These are phyloP conservation scores for Zeus faber DNA, from an alignment of 2,113 vertebrate genomes.

Conservation along the genomic window DNA sequence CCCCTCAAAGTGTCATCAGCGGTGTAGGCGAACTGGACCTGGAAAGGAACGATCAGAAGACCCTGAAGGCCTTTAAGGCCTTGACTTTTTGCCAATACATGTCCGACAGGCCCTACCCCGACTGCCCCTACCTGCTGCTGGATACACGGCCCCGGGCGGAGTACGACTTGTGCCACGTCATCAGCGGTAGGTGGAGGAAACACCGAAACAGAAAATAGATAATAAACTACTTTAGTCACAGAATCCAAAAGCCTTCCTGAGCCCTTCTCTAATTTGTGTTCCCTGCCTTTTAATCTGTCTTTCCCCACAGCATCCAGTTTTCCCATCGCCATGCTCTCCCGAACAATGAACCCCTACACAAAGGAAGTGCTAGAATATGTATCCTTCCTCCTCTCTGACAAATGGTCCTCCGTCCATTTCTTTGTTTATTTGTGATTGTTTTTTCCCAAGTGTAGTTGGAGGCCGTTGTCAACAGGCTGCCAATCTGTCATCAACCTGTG, in stretches of 20 bases:
- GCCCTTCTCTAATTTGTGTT: background rate
- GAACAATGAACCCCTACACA: constrained; percentile 92
- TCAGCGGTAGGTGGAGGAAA: constrained; percentile 76
- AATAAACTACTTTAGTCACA: background rate
- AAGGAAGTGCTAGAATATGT: constrained; percentile 89
- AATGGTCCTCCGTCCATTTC: background rate
- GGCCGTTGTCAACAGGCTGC: too few species aligned
- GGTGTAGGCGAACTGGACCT: constrained; percentile 90
- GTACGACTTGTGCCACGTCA: constrained; percentile 86
- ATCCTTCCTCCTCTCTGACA: constrained; percentile 77
- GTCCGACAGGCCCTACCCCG: constrained; percentile 78
- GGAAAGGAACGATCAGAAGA: constrained; percentile 66
- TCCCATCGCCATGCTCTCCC: constrained; percentile 82
- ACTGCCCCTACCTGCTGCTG: constrained; percentile 93
- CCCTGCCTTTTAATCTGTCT: background rate
- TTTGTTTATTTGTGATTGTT: background rate
- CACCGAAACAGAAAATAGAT: background rate
- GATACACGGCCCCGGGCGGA: constrained; percentile 87
- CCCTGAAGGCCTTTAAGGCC: too few species aligned
- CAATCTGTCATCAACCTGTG: too few species aligned
- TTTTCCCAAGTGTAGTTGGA: too few species aligned
- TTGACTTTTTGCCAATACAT: too few species aligned
- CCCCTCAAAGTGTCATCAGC: constrained; percentile 81
- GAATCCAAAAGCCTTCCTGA: background rate
- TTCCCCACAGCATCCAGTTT: constrained; percentile 83